These are phyloP conservation scores for Menidia menidia DNA, from an alignment of 2,797 vertebrate genomes.

Conservation along the genomic window DNA sequence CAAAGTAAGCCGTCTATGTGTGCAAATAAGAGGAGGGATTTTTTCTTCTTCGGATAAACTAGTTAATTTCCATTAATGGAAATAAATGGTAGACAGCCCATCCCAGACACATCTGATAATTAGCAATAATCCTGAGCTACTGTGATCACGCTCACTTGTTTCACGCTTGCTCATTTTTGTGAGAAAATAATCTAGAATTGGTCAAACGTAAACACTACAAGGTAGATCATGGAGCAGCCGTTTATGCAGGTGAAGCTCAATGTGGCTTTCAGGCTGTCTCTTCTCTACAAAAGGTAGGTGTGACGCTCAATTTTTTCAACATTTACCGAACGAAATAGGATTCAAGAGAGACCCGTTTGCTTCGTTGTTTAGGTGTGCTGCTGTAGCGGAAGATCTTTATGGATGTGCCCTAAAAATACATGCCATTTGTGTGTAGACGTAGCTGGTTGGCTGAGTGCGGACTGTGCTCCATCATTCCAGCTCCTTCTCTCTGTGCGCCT, in stretches of 20 bases:
- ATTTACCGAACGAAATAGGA: not conserved
- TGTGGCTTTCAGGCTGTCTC: not conserved
- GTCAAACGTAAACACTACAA: not conserved
- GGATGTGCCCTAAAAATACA: conserved; percentile 8
- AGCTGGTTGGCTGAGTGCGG: conserved; percentile 23
- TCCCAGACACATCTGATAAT: too few species aligned
- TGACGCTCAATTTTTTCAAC: not conserved
- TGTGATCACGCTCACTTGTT: not conserved
- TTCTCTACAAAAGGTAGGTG: not conserved
- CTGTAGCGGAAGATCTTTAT: not conserved
- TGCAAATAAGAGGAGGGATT: not conserved
- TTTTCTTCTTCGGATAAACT: not conserved
- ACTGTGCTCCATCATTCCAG: conserved; percentile 50
- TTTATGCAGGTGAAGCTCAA: not conserved
- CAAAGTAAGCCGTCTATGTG: not conserved
- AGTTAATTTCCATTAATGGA: not conserved
- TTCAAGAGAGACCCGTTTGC: not conserved
- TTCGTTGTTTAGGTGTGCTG: not conserved
- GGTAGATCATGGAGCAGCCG: not conserved
- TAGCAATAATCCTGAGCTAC: not conserved
- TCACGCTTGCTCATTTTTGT: not conserved
- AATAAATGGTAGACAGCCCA: too few species aligned
- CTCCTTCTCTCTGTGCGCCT: conserved; percentile 39
- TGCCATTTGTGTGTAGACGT: conserved; percentile 35
- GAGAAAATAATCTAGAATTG: not conserved